Evolutionary conservation across 2,113 vertebrate genomes (phyloP).

Genomic region (Neodon shergylaensis): DNA sequence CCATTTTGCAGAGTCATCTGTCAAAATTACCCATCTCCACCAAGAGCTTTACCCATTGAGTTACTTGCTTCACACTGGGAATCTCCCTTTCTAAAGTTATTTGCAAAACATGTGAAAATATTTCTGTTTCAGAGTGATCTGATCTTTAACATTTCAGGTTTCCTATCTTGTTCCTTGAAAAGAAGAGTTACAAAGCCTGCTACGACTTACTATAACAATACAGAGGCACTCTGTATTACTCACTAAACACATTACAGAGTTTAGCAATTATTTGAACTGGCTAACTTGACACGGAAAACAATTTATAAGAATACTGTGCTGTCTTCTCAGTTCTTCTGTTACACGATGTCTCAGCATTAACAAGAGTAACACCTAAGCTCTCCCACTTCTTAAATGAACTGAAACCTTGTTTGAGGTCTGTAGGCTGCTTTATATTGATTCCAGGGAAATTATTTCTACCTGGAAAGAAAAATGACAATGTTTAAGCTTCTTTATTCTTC

Average conservation of each 20-base stretch:
- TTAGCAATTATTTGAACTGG: constrained; percentile 24
- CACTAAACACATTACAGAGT: constrained; percentile 25
- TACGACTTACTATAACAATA: neutral
- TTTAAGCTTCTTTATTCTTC: constrained; percentile 48
- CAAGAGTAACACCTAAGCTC: constrained; percentile 23
- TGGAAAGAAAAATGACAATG: constrained; percentile 37
- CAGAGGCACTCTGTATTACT: neutral
- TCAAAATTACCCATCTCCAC: neutral
- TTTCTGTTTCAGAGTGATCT: constrained; percentile 37
- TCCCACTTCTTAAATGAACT: constrained; percentile 48
- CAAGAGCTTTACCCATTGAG: neutral
- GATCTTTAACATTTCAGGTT: constrained; percentile 51
- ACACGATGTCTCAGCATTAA: constrained; percentile 19
- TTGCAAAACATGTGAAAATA: constrained; percentile 9
- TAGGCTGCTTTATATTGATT: constrained; percentile 53
- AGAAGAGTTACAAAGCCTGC: neutral
- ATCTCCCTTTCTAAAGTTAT: constrained; percentile 34
- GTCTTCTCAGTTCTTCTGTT: constrained; percentile 18
- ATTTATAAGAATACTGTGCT: constrained; percentile 25
- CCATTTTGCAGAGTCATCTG: neutral
- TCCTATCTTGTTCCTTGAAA: constrained; percentile 36
- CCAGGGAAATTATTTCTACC: constrained; percentile 28
- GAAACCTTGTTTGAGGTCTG: constrained; percentile 46
- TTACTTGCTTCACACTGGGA: neutral
- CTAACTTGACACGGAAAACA: constrained; percentile 35